These are phyloP conservation scores for Limnephilus lunatus DNA, from an alignment of 2,888 invertebrate genomes.

Conservation along the genomic window DNA sequence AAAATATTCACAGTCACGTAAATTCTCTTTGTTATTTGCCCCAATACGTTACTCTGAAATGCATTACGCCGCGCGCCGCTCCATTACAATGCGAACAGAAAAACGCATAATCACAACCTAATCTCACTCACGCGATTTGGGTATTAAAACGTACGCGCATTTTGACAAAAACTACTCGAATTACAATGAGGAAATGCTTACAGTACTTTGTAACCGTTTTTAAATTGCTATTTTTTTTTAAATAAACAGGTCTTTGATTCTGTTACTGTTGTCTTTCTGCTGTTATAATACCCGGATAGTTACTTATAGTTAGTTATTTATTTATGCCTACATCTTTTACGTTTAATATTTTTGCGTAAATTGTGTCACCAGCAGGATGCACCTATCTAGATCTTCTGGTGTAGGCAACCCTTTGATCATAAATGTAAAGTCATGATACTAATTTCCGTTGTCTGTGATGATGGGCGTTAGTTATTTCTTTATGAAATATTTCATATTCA, in stretches of 20 bases:
- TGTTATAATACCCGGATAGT: background rate
- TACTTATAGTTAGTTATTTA: background rate
- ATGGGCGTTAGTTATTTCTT: too few relatives aligned
- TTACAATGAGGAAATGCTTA: background rate
- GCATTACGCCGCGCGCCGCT: background rate
- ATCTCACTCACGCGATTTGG: constrained; percentile 14
- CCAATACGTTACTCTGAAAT: background rate
- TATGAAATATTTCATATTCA: too few relatives aligned
- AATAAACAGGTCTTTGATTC: background rate
- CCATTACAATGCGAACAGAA: constrained; percentile 21
- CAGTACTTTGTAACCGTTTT: background rate
- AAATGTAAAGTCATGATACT: background rate
- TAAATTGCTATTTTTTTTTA: background rate
- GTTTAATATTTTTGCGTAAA: background rate
- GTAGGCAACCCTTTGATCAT: background rate
- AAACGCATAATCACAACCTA: constrained; percentile 5
- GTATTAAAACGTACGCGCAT: constrained; percentile 20
- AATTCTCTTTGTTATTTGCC: background rate
- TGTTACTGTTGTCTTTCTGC: background rate
- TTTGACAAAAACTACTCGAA: constrained; percentile 6
- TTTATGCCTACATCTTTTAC: background rate
- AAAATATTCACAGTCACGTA: background rate
- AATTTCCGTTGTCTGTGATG: too few relatives aligned
- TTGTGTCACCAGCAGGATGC: background rate
- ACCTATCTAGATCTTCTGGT: background rate